Conservation (phyloP, 2,888 invertebrate species). For the Furcula furcula region DNA sequence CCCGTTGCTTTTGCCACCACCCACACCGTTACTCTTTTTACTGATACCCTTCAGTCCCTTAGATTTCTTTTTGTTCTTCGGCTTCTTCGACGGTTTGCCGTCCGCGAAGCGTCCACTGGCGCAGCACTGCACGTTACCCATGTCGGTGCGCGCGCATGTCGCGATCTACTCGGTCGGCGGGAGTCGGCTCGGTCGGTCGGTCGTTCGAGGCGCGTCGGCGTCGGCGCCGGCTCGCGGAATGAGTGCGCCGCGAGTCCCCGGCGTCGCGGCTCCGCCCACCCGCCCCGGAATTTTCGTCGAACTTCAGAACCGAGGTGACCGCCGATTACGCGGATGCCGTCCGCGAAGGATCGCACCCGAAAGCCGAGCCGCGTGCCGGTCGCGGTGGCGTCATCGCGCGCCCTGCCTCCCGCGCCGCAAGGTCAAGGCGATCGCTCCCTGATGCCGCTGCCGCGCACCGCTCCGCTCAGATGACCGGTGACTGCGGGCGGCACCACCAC, state of each 20-base stretch:
- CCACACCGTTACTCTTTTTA: conserved; percentile 64
- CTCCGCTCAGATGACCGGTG: conserved; percentile 44
- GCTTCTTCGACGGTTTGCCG: conserved; percentile 62
- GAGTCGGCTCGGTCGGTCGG: conserved; percentile 75
- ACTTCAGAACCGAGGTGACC: conserved; percentile 70
- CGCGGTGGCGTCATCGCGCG: conserved; percentile 76
- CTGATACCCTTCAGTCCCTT: conserved; percentile 48
- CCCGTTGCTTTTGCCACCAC: conserved; percentile 59
- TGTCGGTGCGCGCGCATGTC: conserved; percentile 76
- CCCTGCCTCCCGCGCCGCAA: conserved; percentile 73
- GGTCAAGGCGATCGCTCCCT: conserved; percentile 79
- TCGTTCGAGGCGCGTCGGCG: conserved; percentile 80
- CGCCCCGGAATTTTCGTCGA: conserved; percentile 72
- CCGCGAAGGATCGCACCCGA: conserved; percentile 80
- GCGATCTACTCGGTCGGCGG: conserved; percentile 68
- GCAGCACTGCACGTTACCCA: conserved; percentile 82
- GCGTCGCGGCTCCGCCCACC: conserved; percentile 68
- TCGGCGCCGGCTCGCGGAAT: conserved; percentile 78
- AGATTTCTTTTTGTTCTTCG: conserved; percentile 56
- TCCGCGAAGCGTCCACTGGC: conserved; percentile 71
- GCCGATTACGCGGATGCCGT: conserved; percentile 78
- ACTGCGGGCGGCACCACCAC: conserved; percentile 37
- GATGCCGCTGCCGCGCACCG: conserved; percentile 54
- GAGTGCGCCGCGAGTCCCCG: conserved; percentile 60
- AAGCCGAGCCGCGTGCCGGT: conserved; percentile 73